A percentile compares a stretch with the other conserved stretches of the same genome.
Evolutionary conservation across 2,888 invertebrate genomes (phyloP).

Genomic region (Eupithecia pulchellata): DNA sequence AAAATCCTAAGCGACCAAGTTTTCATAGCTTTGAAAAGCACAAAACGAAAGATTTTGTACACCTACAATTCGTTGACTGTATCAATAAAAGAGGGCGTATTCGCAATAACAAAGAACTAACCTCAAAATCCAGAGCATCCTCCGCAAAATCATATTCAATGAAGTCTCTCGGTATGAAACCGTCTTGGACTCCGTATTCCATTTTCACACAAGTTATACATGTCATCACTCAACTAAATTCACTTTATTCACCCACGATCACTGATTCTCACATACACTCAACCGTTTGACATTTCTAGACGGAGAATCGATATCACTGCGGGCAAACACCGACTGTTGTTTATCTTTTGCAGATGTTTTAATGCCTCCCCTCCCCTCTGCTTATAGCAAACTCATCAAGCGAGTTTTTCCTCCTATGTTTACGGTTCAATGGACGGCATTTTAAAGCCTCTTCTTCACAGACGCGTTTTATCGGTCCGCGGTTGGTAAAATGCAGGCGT

Average conservation of each 20-base stretch:
- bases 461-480: no score
- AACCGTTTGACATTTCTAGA: no score
- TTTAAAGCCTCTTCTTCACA: no score
- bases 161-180: constrained; percentile 69
- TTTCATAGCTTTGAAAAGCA: not conserved
- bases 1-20: not conserved
- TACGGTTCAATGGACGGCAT: not conserved
- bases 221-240: constrained; percentile 54
- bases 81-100: constrained; percentile 18
- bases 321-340: not conserved
- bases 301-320: not conserved
- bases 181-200: constrained; percentile 75
- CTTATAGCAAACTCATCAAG: not conserved
- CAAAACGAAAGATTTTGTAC: not conserved
- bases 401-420: not conserved
- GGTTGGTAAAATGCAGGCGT: no score
- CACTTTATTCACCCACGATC: not conserved
- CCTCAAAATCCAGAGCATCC: constrained; percentile 81
- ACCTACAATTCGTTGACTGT: not conserved
- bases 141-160: constrained; percentile 79
- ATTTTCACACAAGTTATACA: constrained; percentile 74
- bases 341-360: constrained; percentile 5
- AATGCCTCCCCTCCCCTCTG: not conserved
- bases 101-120: constrained; percentile 54
- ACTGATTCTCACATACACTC: not conserved